phyloP scores from a whole-genome alignment of 92 coral and sea anemone genomes.

The Desmophyllum pertusum region DNA sequence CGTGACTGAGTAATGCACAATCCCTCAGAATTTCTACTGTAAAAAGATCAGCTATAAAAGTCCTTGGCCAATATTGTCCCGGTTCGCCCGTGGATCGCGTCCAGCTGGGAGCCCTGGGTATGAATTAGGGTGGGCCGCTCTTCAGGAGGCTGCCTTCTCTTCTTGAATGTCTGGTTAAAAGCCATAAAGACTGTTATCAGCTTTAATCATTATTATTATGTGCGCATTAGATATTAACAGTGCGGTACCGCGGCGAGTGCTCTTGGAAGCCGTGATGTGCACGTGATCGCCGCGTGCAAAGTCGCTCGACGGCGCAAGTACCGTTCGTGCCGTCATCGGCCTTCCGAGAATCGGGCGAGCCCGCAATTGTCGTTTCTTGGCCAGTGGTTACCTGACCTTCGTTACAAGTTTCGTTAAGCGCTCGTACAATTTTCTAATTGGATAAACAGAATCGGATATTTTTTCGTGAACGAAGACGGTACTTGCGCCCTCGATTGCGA shows the following conservation, averaged over 20 bases:
- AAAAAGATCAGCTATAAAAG: conserved; percentile 31
- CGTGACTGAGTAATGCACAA: neutral
- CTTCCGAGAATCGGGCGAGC: neutral
- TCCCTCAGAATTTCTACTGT: conserved; percentile 8
- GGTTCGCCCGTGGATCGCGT: neutral
- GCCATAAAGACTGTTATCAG: conserved; percentile 49
- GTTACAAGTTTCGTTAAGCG: neutral
- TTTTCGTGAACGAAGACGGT: neutral
- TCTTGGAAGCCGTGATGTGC: neutral
- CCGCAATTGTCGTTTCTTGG: conserved; percentile 1
- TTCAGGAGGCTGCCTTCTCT: conserved; percentile 50
- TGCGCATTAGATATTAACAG: conserved; percentile 1
- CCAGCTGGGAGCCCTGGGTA: neutral
- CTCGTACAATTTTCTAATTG: neutral
- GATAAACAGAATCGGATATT: neutral
- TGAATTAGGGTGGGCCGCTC: conserved; percentile 11
- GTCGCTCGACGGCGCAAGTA: neutral
- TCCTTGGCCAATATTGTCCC: conserved; percentile 26
- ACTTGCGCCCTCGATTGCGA: neutral
- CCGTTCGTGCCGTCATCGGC: neutral
- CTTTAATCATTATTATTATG: neutral
- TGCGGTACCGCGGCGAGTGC: neutral
- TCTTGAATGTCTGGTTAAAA: conserved; percentile 47
- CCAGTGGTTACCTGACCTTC: neutral
- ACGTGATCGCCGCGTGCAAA: neutral